Evolutionary conservation across 1,140 invertebrate genomes (phyloP), one percentile per base, ranked within the genome.

Genomic region (Drosophila busckii): DNA sequence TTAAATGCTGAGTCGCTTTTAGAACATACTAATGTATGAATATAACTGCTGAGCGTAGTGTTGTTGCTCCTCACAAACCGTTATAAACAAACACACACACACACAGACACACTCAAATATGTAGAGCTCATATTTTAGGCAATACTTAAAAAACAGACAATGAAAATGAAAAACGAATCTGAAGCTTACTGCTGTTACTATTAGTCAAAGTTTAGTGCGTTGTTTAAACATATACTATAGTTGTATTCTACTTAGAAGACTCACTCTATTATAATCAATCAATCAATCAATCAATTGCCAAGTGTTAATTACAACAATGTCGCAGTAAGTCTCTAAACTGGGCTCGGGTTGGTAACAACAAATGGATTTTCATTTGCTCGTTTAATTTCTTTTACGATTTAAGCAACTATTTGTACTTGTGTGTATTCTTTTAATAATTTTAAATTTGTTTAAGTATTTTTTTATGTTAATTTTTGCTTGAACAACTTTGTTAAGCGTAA

Each of bases 181-280:
- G 41, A 73, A 82, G 75, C 73, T 82, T 80, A 34, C 75, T 48
- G 75, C 60, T 49, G 71, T 82, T 80, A 80, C 59, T 82, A 38
- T 68, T 82, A 80, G 73, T 28, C 44, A 53, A n/a, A 73, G 61
- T 70, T 61, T 80, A 80, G 73, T 73, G 50, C 54, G 73, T 80
- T 80, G 55, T 55, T 82, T 69, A 35, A 64, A 63, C 41, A 71
- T 52, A 55, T 54, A 75, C 75, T 80, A 82, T 41, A 65, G 64
- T 80, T 78, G 58, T 68, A 69, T 78, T 78, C 41, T 80, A 80
- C 32, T 32, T 60, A 60, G 56, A 38, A 32, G 71, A 78, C 61
- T 71, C 37, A 62, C 52, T 55, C 46, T 16, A 67, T 60, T 31
- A 49, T 44, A 23, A 29, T 55, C 55, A 80, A 45, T 28, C 38